Percentiles rank a stretch among this genome's conserved stretches.
phyloP scores from a whole-genome alignment of 2,797 vertebrate species.

The Phalloptychus januarius region DNA sequence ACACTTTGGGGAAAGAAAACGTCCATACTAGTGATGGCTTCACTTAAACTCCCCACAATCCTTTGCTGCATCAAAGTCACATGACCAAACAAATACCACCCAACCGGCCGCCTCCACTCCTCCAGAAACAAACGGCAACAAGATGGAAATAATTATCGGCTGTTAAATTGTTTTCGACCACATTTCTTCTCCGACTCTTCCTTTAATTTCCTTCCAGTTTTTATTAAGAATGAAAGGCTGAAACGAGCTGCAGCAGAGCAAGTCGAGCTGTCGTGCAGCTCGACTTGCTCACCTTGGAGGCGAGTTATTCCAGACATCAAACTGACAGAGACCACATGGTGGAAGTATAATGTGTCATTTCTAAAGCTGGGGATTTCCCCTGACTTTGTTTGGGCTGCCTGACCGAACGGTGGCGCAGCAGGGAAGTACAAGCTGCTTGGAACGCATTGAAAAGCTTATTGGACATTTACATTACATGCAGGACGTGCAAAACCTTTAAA shows the following conservation, averaged over 20 bases:
- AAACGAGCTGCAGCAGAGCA: not conserved
- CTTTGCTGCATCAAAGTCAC: too few species aligned
- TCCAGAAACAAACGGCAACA: too few species aligned
- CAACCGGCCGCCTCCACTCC: too few species aligned
- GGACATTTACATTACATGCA: not conserved
- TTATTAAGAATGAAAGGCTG: not conserved
- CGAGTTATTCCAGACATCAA: not conserved
- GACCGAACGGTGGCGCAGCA: not conserved
- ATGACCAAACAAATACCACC: too few species aligned
- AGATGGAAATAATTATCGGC: too few species aligned
- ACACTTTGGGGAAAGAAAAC: too few species aligned
- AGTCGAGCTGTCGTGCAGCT: not conserved
- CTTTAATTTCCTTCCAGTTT: not conserved
- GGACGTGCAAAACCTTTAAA: not conserved
- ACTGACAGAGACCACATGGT: not conserved
- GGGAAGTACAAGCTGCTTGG: not conserved
- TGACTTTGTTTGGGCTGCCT: not conserved
- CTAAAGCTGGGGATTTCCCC: constrained; percentile 3
- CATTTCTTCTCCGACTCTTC: not conserved
- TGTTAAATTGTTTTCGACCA: not conserved
- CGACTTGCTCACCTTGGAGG: not conserved
- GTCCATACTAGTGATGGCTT: too few species aligned
- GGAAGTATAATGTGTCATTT: constrained; percentile 5
- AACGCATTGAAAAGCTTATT: not conserved
- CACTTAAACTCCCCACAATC: too few species aligned